Evolutionary conservation across 2,113 vertebrate species (phyloP).

Genomic region (Pungitius pungitius): DNA sequence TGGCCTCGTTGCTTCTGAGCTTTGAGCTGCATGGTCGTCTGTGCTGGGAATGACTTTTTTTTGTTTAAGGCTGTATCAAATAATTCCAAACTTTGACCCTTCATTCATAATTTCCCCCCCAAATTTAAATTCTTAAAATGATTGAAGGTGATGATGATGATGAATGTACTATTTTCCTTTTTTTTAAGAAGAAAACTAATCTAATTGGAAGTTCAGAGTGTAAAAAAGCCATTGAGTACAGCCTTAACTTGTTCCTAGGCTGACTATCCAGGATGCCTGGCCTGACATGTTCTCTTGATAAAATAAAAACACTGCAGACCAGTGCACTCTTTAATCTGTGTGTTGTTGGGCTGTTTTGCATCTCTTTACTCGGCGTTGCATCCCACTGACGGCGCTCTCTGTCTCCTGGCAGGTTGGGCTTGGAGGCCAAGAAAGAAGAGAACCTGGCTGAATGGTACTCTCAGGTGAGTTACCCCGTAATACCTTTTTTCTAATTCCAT

Average conservation of each 20-base stretch:
- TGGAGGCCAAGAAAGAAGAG: slow-evolving; percentile 97
- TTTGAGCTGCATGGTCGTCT: slow-evolving; percentile 39
- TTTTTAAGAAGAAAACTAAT: neutral
- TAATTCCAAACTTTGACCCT: neutral
- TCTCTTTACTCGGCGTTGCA: neutral
- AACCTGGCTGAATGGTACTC: slow-evolving; percentile 97
- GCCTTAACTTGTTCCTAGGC: neutral
- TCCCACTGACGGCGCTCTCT: neutral
- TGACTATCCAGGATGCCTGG: neutral
- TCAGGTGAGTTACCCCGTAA: slow-evolving; percentile 80
- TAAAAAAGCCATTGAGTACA: neutral
- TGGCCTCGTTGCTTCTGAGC: neutral
- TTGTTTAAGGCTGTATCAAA: neutral
- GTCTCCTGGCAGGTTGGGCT: slow-evolving; percentile 85
- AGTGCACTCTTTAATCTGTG: neutral
- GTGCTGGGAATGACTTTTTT: slow-evolving; percentile 12
- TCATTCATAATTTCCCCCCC: neutral
- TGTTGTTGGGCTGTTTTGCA: neutral
- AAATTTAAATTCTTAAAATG: neutral
- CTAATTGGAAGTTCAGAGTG: neutral
- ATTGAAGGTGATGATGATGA: no score
- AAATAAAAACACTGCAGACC: neutral
- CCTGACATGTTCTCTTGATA: neutral
- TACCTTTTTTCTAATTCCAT: neutral
- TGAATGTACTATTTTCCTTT: no score